Evolutionary conservation across 1,140 invertebrate species (phyloP).

Genomic region (Stegodyphus mimosarum): DNA sequence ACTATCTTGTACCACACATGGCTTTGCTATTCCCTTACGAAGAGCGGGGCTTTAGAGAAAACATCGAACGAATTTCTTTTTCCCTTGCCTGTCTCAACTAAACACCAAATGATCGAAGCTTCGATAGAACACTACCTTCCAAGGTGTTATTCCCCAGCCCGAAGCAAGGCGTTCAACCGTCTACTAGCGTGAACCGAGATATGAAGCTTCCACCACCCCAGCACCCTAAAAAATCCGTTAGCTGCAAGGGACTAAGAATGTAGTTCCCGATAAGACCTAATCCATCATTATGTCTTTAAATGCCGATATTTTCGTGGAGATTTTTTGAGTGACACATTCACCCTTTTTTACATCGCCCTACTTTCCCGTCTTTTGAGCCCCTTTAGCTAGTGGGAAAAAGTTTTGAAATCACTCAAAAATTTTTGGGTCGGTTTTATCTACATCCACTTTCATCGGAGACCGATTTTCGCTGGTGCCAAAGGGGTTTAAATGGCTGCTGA

Average conservation of each 20-base stretch:
- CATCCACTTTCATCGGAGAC: neutral
- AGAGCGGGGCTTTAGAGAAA: neutral
- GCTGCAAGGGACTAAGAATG: conserved; percentile 10
- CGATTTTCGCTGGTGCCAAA: conserved; percentile 21
- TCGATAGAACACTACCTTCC: conserved; percentile 22
- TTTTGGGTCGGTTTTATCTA: conserved; percentile 5
- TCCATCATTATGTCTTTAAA: conserved; percentile 57
- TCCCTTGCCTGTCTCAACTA: neutral
- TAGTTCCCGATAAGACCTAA: conserved; percentile 14
- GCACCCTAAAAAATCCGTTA: neutral
- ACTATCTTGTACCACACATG: conserved; percentile 41
- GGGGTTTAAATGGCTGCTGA: conserved; percentile 10
- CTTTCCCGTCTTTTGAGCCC: conserved; percentile 1
- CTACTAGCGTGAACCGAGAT: neutral
- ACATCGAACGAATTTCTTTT: neutral
- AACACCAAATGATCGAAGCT: conserved; percentile 32
- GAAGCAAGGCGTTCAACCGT: neutral
- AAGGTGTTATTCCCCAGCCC: conserved; percentile 10
- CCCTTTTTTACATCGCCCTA: conserved; percentile 5
- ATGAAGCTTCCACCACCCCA: neutral
- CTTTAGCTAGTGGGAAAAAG: conserved; percentile 31
- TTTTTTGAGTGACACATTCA: conserved; percentile 48
- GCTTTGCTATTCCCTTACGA: conserved; percentile 42
- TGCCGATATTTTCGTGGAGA: conserved; percentile 47
- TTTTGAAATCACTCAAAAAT: conserved; percentile 46